Base-by-base conservation (phyloP, 2,888 invertebrate genomes). In the Amiota minor region DNA sequence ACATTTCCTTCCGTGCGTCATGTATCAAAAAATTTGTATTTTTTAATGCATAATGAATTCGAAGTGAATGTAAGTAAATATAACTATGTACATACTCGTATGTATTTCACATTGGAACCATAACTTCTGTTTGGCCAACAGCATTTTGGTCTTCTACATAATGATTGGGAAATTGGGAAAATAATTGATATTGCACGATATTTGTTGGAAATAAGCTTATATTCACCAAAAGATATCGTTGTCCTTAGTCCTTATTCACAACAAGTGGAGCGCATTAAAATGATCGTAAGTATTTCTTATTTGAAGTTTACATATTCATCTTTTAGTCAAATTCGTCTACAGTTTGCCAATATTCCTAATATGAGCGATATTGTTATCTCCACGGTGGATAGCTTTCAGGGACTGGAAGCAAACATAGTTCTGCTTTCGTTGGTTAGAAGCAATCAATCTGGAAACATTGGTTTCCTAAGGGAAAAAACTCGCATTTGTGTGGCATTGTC, bases 321-420 rank as follows among this genome's bases (percentile, higher is more conserved):
- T 35, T 4, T 16, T 45, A n/a, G 4, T 53, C 2, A n/a, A 14
- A 14, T 16, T 65, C 18, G 18, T 47, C 55, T 70, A 9, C 55
- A 77, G 74, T 62, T 78, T 23, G 72, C 49, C 9, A 73, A 70
- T 47, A 18, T 50, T 23, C 10, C 59, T 8, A 70, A 61, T 18
- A 70, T 75, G 11, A 73, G 72, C 55, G 67, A 69, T 18, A 23
- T 78, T 10, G 10, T 11, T 18, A 91, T 94, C 49, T 92, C 93
- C 0, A 92, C 93, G 0, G 93, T 95, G 2, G 95, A 96, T 87
- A 95, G 94, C 85, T 96, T 92, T 83, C 96, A 96, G 90, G 95
- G 96, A 0, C 93, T 95, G 85, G 95, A 95, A 90, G 93, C 92
- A 85, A 93, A 93, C 86, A 95, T 96, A 81, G 93, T 96, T 69